These are phyloP conservation scores for Theretra japonica DNA, from an alignment of 2,888 invertebrate species.

Conservation along the genomic window DNA sequence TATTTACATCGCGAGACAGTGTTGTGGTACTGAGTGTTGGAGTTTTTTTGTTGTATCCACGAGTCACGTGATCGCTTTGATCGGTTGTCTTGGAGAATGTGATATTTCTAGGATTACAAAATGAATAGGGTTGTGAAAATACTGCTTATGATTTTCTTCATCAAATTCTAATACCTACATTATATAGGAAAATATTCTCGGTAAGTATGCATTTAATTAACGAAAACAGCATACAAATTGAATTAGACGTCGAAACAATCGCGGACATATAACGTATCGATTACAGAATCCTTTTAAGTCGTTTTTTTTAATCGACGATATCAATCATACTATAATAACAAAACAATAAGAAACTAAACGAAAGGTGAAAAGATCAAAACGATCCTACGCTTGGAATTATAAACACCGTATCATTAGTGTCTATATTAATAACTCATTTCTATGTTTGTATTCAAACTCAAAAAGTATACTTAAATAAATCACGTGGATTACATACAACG, in stretches of 20 bases:
- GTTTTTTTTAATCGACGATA: no score
- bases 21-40: constrained; percentile 3
- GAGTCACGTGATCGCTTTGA: constrained; percentile 1
- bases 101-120: background rate
- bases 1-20: constrained; percentile 26
- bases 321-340: constrained; percentile 6
- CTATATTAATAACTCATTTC: constrained; percentile 34
- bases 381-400: constrained; percentile 30
- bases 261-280: no score
- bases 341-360: constrained; percentile 17
- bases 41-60: constrained; percentile 7
- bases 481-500: constrained; percentile 1
- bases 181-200: no score
- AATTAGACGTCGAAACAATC: no score
- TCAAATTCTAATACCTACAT: no score
- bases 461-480: constrained; percentile 51
- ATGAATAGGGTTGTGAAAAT: background rate
- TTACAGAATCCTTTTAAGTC: no score
- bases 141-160: background rate
- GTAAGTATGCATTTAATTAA: no score
- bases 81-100: background rate
- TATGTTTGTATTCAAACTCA: constrained; percentile 73
- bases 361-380: constrained; percentile 28
- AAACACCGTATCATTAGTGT: constrained; percentile 41
- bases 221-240: no score